A percentile compares a stretch with the other conserved stretches of the same genome.
phyloP scores from a whole-genome alignment of 2,113 vertebrate genomes.

The Eira barbara region DNA sequence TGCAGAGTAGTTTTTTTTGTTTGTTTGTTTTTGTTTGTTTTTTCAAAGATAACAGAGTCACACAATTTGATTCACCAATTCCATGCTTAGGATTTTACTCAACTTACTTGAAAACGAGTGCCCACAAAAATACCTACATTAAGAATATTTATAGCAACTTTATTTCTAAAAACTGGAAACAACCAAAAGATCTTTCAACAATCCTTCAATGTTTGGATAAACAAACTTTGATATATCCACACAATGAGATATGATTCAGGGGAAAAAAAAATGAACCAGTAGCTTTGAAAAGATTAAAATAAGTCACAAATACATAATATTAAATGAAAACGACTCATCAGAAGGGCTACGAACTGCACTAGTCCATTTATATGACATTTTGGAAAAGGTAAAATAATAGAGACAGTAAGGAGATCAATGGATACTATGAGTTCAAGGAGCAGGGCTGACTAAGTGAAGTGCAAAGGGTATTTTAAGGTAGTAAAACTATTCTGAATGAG shows the following conservation, averaged over 20 bases:
- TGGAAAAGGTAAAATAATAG: neutral
- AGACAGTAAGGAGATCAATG: neutral
- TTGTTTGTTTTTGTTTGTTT: too few relatives aligned
- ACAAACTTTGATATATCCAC: neutral
- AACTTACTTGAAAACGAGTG: neutral
- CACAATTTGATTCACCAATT: neutral
- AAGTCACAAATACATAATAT: neutral
- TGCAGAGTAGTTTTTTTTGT: neutral
- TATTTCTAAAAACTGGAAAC: neutral
- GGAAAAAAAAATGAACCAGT: neutral
- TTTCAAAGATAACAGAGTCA: neutral
- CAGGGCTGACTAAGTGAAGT: neutral
- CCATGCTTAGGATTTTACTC: neutral
- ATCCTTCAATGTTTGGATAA: neutral
- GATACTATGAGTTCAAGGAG: neutral
- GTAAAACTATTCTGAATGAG: neutral
- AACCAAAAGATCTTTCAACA: neutral
- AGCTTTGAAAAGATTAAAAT: neutral
- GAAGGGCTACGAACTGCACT: neutral
- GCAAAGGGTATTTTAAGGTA: neutral
- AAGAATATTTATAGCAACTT: neutral
- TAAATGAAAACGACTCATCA: neutral
- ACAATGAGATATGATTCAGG: neutral
- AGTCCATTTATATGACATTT: neutral
- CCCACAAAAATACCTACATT: neutral